Evolutionary conservation across 2,797 vertebrate genomes (phyloP).

Genomic region (Arremon aurantiirostris): DNA sequence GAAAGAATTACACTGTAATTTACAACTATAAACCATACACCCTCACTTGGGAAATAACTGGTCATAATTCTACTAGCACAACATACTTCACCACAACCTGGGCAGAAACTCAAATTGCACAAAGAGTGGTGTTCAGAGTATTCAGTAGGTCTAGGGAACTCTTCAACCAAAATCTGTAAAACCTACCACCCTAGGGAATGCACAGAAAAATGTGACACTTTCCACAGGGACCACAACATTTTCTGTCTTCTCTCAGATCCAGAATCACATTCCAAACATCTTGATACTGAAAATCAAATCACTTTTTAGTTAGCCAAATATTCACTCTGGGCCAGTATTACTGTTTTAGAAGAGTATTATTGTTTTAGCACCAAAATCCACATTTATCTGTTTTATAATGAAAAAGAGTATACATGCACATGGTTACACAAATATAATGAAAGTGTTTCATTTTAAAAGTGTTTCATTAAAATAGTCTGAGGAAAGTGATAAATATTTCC

Average conservation of each 20-base stretch:
- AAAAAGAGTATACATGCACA: not conserved
- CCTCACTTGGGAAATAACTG: not conserved
- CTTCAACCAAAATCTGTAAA: not conserved
- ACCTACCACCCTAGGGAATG: fast-evolving
- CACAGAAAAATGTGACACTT: not conserved
- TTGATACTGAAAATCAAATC: not conserved
- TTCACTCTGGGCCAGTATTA: not conserved
- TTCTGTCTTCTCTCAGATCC: not conserved
- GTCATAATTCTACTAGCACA: not conserved
- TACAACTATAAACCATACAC: not conserved
- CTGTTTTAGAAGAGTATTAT: not conserved
- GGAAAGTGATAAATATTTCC: not conserved
- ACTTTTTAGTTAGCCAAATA: not conserved
- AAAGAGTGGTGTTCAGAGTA: not conserved
- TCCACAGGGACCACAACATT: fast-evolving
- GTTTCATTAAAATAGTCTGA: not conserved
- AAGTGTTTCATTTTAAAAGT: not conserved
- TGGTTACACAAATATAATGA: not conserved
- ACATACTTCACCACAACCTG: not conserved
- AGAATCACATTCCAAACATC: not conserved
- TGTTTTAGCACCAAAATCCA: not conserved
- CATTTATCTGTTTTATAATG: not conserved
- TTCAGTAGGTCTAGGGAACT: not conserved
- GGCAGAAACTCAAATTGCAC: fast-evolving
- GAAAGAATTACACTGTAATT: not conserved